A percentile compares a stretch with the other conserved stretches of the same genome.
phyloP scores from a whole-genome alignment of 2,113 vertebrate genomes.

The Madoqua kirkii region DNA sequence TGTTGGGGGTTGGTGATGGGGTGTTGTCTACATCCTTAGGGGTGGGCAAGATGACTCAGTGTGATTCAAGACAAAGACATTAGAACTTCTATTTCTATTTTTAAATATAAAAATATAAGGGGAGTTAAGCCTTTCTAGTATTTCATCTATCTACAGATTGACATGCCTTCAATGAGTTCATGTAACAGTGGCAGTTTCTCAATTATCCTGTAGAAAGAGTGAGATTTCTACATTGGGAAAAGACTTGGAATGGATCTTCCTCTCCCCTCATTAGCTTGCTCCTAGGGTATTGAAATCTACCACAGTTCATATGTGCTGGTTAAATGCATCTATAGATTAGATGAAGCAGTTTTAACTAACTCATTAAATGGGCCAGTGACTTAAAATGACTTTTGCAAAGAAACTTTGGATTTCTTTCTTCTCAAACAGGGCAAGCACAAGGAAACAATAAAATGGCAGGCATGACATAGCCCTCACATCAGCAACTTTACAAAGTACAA shows the following conservation, averaged over 20 bases:
- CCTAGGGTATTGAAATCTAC: background rate
- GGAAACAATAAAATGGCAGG: background rate
- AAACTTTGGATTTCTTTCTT: background rate
- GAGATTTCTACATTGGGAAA: background rate
- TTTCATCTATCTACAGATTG: background rate
- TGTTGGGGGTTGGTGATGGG: background rate
- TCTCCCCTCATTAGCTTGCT: background rate
- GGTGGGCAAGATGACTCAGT: too few species aligned
- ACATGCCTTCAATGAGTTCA: background rate
- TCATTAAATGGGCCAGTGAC: background rate
- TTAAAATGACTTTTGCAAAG: constrained; percentile 29
- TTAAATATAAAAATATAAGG: background rate
- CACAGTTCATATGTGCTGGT: background rate
- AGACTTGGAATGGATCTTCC: background rate
- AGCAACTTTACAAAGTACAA: background rate
- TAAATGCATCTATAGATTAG: background rate
- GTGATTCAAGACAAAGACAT: background rate
- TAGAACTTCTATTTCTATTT: background rate
- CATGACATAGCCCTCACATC: background rate
- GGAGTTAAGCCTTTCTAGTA: background rate
- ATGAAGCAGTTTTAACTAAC: background rate
- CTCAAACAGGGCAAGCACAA: background rate
- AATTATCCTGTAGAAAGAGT: background rate
- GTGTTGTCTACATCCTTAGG: background rate
- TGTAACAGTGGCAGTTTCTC: background rate